Evolutionary conservation across 1,140 invertebrate species (phyloP).

Genomic region (Mycetomoellerius zeteki): DNA sequence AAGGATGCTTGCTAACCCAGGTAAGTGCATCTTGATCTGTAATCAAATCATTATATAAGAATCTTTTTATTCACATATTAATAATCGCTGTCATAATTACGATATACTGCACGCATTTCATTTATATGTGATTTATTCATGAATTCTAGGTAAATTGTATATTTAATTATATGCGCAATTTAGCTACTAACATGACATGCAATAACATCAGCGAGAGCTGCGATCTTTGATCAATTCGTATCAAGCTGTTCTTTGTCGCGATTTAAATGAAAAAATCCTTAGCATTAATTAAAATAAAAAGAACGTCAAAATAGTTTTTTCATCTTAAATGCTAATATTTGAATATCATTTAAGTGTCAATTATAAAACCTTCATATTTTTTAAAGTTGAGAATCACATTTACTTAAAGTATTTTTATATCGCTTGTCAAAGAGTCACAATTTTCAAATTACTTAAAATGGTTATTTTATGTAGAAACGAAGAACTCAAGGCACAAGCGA

Average conservation of each 20-base stretch:
- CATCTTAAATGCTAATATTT: not conserved
- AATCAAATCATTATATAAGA: slow-evolving; percentile 8
- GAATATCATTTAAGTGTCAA: not conserved
- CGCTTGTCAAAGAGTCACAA: not conserved
- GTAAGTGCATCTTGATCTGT: not conserved
- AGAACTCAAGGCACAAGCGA: not conserved
- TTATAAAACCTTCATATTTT: not conserved
- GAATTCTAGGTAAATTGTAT: slow-evolving; percentile 36
- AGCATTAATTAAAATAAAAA: not conserved
- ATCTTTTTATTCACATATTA: not conserved
- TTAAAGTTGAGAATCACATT: not conserved
- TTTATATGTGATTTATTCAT: slow-evolving; percentile 43
- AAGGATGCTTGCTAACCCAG: slow-evolving; percentile 13
- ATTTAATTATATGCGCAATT: not conserved
- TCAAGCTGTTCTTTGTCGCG: not conserved
- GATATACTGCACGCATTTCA: not conserved
- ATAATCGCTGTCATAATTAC: not conserved
- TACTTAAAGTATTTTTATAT: not conserved
- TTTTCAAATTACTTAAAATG: not conserved
- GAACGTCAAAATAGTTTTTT: not conserved
- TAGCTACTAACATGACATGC: not conserved
- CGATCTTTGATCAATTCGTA: not conserved
- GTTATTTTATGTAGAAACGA: not conserved
- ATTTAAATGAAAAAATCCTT: not conserved
- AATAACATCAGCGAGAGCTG: not conserved